Evolutionary conservation across 1,140 invertebrate species (phyloP).

Genomic region (Arion vulgaris): DNA sequence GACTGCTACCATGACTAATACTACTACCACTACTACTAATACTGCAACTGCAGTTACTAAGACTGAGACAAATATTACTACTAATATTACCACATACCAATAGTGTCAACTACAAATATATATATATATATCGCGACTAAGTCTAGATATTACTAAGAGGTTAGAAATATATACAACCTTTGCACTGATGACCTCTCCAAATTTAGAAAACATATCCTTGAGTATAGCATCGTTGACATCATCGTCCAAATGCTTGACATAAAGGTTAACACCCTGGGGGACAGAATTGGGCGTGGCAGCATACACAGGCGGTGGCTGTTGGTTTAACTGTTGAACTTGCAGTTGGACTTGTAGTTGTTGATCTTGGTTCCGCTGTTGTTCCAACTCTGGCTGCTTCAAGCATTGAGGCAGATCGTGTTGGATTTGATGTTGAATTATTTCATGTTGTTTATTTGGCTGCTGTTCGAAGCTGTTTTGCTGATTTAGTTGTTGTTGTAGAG

Average conservation of each 20-base stretch:
- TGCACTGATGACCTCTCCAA: conserved; percentile 38
- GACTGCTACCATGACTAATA: too few relatives aligned
- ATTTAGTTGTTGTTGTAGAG: conserved; percentile 13
- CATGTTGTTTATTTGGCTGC: not conserved
- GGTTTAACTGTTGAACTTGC: conserved; percentile 14
- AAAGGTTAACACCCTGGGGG: conserved; percentile 26
- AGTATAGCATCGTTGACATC: conserved; percentile 28
- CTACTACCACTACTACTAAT: too few relatives aligned
- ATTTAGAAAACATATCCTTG: conserved; percentile 34
- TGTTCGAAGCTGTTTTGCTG: conserved; percentile 4
- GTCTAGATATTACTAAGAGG: too few relatives aligned
- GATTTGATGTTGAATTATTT: not conserved
- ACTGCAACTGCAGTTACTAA: too few relatives aligned
- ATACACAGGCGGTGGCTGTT: not conserved
- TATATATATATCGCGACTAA: too few relatives aligned
- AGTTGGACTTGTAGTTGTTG: conserved; percentile 9
- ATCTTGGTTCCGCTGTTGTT: not conserved
- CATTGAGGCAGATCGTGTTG: not conserved
- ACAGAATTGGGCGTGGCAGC: not conserved
- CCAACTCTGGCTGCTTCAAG: not conserved
- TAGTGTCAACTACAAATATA: too few relatives aligned
- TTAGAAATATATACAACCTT: too few relatives aligned
- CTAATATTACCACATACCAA: too few relatives aligned
- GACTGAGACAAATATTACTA: too few relatives aligned
- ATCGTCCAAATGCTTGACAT: conserved; percentile 38